phyloP scores from a whole-genome alignment of 2,888 invertebrate genomes.

The Lacanobia oleracea region DNA sequence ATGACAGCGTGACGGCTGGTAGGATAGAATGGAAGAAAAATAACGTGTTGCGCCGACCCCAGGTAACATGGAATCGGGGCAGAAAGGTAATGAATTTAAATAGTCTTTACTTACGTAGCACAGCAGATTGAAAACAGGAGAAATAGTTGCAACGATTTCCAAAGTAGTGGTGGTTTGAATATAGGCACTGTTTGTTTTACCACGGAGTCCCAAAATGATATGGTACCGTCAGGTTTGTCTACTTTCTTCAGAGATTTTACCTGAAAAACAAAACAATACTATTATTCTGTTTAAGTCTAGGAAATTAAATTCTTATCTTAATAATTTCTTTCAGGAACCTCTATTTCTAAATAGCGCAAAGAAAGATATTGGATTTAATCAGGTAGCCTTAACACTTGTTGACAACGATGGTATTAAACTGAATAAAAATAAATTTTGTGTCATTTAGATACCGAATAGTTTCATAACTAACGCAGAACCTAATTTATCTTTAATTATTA shows the following conservation, averaged over 20 bases:
- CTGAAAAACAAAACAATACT: constrained; percentile 50
- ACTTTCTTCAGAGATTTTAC: constrained; percentile 48
- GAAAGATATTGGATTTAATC: not conserved
- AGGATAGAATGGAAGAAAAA: too few relatives aligned
- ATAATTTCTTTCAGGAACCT: not conserved
- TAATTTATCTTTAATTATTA: not conserved
- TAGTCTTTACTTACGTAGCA: constrained; percentile 86
- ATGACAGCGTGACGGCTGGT: too few relatives aligned
- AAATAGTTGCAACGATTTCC: constrained; percentile 84
- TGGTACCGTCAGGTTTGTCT: constrained; percentile 10
- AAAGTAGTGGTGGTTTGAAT: constrained; percentile 83
- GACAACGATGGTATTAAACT: not conserved
- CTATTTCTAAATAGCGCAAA: not conserved
- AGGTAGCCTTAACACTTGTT: not conserved
- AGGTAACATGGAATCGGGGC: too few relatives aligned
- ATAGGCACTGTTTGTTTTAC: constrained; percentile 84
- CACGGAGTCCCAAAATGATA: constrained; percentile 77
- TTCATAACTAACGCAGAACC: not conserved
- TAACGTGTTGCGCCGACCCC: too few relatives aligned
- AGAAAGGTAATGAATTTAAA: too few relatives aligned
- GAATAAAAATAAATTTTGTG: not conserved
- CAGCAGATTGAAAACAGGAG: constrained; percentile 89
- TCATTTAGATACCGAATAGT: not conserved
- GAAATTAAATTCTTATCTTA: not conserved
- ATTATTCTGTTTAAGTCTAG: not conserved